Base-by-base conservation (phyloP, 2,797 vertebrate genomes). In the Chiroxiphia lanceolata region DNA sequence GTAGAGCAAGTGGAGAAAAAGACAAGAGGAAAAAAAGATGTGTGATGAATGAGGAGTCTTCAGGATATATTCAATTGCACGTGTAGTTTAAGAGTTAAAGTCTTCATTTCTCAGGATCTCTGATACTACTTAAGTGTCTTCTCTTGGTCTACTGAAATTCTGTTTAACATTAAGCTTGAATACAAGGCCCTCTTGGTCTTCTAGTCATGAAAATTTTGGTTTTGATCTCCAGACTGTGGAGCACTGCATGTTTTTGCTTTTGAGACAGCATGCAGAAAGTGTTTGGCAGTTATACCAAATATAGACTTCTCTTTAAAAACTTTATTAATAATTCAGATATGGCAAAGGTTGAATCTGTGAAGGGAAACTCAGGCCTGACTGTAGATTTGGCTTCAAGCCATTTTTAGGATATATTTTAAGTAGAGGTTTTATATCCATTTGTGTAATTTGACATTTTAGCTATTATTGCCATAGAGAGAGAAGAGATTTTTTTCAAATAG, bases 1-100 rank as follows among this genome's bases (percentile, higher is more conserved):
- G 18, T 40, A 68, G 17, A 75, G 14, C 0, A 0, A 47, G 11
- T 10, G 1, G 29, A 53, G 14, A 51, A 82, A 69, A 79, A 63
- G 23, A 38, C 25, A 64, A 44, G n/a, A 64, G 44, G 9, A 26
- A 48, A 16, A 16, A 48, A 56, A 47, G 9, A 7, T 34, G 11
- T 64, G 5, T 42, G n/a, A 34, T 40, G 19, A 44, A 42, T 64
- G 38, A 50, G 65, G 15, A 69, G 5, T 33, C 13, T 77, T 91
- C 40, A 38, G 8, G 21, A 19, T n/a, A 33, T 57, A 26, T 53
- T 89, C 20, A 48, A 0, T 42, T 38, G 33, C 5, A 11, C 0
- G 0, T 27, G 1, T 11, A 22, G 7, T 33, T 20, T 81, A 16
- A 51, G 11, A 74, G n/a, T 61, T 14, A 45, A 60, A 29, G 71